A percentile compares a stretch with the other conserved stretches of the same genome.
Conservation (phyloP, 2,797 vertebrate genomes). For the Gephyroberyx darwinii region DNA sequence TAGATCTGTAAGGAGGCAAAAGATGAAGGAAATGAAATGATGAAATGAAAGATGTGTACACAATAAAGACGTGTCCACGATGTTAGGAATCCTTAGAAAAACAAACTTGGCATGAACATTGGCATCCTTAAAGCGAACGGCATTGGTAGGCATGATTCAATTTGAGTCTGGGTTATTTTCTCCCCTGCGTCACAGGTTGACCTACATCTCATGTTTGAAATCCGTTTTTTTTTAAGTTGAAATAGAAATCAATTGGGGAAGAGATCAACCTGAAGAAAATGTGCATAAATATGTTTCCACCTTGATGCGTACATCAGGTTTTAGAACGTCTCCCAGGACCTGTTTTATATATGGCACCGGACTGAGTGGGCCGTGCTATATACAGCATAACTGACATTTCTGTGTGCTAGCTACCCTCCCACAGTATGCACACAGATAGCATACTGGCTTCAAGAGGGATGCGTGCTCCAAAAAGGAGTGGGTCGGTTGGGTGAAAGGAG, state of each 20-base stretch:
- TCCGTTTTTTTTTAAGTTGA: conserved; percentile 43
- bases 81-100: conserved; percentile 40
- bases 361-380: conserved; percentile 59
- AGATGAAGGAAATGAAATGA: no score
- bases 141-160: conserved; percentile 50
- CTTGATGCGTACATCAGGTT: conserved; percentile 46
- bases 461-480: conserved; percentile 55
- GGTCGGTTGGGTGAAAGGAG: conserved; percentile 57
- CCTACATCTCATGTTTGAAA: conserved; percentile 73
- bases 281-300: conserved; percentile 45
- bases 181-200: conserved; percentile 65
- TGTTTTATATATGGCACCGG: conserved; percentile 51
- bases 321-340: conserved; percentile 54
- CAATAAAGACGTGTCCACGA: neutral
- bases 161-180: conserved; percentile 63
- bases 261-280: conserved; percentile 36
- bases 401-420: conserved; percentile 54
- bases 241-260: conserved; percentile 55
- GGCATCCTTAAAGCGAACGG: conserved; percentile 46
- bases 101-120: conserved; percentile 47
- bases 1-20: conserved; percentile 24
- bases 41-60: no score
- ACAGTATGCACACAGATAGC: conserved; percentile 55
- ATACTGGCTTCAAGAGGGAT: conserved; percentile 42
- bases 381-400: conserved; percentile 62